Evolutionary conservation across 2,113 vertebrate species (phyloP).

Genomic region (Tor tambroides): DNA sequence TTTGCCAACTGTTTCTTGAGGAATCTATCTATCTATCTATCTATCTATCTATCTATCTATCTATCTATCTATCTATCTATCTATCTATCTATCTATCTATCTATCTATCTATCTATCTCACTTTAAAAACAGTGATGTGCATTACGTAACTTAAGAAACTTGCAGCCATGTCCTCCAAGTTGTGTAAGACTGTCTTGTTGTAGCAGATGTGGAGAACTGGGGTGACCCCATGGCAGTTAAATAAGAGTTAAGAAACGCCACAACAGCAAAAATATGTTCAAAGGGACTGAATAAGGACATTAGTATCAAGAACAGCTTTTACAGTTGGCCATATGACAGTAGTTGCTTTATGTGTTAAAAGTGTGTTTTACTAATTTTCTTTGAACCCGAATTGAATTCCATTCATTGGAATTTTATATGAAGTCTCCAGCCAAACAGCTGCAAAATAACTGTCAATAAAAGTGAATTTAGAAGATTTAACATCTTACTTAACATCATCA

Average conservation of each 20-base stretch:
- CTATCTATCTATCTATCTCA: no score
- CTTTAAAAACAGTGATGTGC: neutral
- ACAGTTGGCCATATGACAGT: neutral
- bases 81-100: neutral
- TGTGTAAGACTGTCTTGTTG: slow-evolving; percentile 4
- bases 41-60: neutral
- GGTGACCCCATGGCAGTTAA: slow-evolving; percentile 15
- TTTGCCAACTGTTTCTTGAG: neutral
- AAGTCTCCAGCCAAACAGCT: neutral
- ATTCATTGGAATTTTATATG: neutral
- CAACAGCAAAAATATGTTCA: slow-evolving; percentile 6
- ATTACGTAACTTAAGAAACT: slow-evolving; percentile 15
- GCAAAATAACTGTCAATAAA: neutral
- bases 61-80: neutral
- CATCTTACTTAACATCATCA: neutral
- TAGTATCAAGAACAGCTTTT: slow-evolving; percentile 22
- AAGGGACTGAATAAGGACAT: slow-evolving; percentile 8
- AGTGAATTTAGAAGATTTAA: neutral
- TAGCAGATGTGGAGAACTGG: slow-evolving; percentile 23
- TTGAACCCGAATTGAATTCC: neutral
- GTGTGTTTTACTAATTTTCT: neutral
- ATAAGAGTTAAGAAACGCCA: slow-evolving; percentile 13
- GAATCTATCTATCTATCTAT: neutral
- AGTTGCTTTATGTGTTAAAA: neutral
- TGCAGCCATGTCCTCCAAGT: neutral